A percentile compares a stretch with the other conserved stretches of the same genome.
Evolutionary conservation across 2,113 vertebrate species (phyloP).

Genomic region (Sceloporus tristichus): DNA sequence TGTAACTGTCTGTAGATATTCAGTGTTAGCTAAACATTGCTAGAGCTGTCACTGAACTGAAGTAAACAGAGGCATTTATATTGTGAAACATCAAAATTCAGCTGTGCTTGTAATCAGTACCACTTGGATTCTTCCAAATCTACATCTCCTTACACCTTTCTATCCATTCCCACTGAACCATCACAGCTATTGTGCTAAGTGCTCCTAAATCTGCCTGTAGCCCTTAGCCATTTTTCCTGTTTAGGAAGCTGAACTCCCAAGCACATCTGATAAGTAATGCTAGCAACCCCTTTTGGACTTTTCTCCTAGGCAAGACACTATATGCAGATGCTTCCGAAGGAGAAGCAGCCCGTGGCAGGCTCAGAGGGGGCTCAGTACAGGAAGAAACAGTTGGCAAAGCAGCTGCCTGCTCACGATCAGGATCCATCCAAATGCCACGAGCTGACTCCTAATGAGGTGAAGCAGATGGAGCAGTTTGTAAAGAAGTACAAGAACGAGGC

Average conservation of each 20-base stretch:
- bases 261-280: conserved; percentile 62
- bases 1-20: background rate
- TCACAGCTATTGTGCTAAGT: background rate
- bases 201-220: conserved; percentile 42
- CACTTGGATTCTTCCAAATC: background rate
- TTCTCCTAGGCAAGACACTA: conserved; percentile 88
- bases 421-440: conserved; percentile 96
- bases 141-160: background rate
- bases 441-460: conserved; percentile 91
- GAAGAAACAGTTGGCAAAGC: conserved; percentile 95
- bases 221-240: background rate
- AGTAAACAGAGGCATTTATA: conserved; percentile 17
- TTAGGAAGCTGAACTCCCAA: conserved; percentile 46
- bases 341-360: conserved; percentile 92
- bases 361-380: conserved; percentile 94
- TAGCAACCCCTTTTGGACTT: conserved; percentile 24
- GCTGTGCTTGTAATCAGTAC: background rate
- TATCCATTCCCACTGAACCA: background rate
- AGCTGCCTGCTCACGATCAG: conserved; percentile 97
- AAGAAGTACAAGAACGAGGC: conserved; percentile 96
- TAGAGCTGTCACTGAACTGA: conserved; percentile 21
- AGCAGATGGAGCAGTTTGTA: conserved; percentile 95
- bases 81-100: conserved; percentile 44
- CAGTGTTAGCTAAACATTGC: conserved; percentile 37
- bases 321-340: conserved; percentile 95